Percentiles rank a stretch among this genome's conserved stretches.
Conservation (phyloP, 2,888 invertebrate genomes). For the Chrysolina americana region DNA sequence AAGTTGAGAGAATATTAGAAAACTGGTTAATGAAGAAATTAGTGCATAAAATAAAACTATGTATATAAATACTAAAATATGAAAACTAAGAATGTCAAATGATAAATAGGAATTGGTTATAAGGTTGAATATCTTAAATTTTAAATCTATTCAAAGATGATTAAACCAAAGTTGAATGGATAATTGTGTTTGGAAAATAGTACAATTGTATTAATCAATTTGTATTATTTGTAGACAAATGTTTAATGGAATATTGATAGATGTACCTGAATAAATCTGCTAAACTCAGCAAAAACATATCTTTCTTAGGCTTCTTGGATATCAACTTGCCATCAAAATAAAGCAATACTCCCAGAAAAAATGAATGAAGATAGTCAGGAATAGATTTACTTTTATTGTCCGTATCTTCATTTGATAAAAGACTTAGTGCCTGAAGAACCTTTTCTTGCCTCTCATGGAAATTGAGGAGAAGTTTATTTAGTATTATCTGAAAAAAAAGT, state of each 20-base stretch:
- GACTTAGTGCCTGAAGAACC: constrained; percentile 74
- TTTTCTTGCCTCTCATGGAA: constrained; percentile 76
- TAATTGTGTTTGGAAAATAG: no score
- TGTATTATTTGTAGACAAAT: no score
- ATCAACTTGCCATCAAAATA: constrained; percentile 83
- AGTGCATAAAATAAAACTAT: no score
- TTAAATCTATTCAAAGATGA: no score
- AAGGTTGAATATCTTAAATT: no score
- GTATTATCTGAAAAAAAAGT: constrained; percentile 70
- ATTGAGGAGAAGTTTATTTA: constrained; percentile 77
- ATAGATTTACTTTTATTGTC: constrained; percentile 71
- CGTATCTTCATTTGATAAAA: constrained; percentile 74
- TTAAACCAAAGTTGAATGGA: no score
- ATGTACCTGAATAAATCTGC: constrained; percentile 78
- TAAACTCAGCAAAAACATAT: constrained; percentile 80
- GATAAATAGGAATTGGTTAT: no score
- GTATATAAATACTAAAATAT: no score
- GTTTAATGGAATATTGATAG: background rate
- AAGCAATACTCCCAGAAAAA: constrained; percentile 83
- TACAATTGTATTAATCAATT: no score
- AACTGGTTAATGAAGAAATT: no score
- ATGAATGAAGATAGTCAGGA: constrained; percentile 79
- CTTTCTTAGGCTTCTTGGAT: constrained; percentile 75
- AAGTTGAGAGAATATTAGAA: no score
- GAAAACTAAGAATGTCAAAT: no score